phyloP scores from a whole-genome alignment of 2,113 vertebrate genomes.

The Sminthopsis crassicaudata region DNA sequence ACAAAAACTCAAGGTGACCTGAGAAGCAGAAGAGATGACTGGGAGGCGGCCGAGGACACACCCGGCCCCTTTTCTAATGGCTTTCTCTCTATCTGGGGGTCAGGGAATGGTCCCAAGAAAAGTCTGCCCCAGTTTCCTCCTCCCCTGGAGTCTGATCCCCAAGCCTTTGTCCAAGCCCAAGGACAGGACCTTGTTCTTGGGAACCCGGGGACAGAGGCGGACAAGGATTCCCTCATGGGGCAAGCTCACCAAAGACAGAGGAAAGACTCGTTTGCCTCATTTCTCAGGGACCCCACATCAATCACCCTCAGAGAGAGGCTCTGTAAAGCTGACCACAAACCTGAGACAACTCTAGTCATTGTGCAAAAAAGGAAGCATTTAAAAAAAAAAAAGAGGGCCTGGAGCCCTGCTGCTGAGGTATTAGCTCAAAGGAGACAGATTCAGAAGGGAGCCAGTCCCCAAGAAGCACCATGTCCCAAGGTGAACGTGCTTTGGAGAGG shows the following conservation, averaged over 20 bases:
- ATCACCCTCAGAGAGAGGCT: not conserved
- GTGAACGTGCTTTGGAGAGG: not conserved
- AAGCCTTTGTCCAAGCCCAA: not conserved
- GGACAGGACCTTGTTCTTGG: not conserved
- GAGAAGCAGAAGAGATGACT: not conserved
- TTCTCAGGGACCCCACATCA: not conserved
- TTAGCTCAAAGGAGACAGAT: not conserved
- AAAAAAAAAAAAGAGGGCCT: not conserved
- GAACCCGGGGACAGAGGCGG: not conserved
- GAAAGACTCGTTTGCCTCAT: not conserved
- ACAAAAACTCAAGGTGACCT: not conserved
- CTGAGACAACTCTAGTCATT: slow-evolving; percentile 33
- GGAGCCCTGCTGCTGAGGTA: slow-evolving; percentile 50
- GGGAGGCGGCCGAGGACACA: not conserved
- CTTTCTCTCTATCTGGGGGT: slow-evolving; percentile 36
- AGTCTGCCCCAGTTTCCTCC: not conserved
- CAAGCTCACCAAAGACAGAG: not conserved
- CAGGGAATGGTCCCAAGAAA: not conserved
- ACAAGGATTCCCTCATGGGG: not conserved
- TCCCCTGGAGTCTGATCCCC: not conserved
- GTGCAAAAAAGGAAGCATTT: not conserved
- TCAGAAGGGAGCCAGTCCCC: not conserved
- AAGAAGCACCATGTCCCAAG: not conserved
- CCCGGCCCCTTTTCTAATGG: not conserved
- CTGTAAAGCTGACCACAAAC: slow-evolving; percentile 16